Evolutionary conservation across 2,113 vertebrate genomes (phyloP), one percentile per base, ranked within the genome.

Genomic region (Sphaerodactylus townsendi): DNA sequence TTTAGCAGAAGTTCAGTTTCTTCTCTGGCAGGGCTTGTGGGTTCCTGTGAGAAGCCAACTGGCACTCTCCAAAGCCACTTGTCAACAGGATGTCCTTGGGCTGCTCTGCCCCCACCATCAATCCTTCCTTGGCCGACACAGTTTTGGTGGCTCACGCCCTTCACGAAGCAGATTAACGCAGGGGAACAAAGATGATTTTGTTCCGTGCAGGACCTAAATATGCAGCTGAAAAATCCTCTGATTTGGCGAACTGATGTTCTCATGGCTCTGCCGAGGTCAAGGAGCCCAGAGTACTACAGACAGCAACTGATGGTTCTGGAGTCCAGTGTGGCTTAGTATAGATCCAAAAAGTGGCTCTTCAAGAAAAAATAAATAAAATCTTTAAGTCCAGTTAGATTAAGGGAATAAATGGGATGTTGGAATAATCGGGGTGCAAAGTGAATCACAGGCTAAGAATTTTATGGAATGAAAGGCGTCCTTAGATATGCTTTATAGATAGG

Each of bases 171-270:
- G 86, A 66, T 92, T 76, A 79, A 2, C 0, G 2, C 0, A 77
- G 62, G 79, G 74, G 70, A 93, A 93, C 93, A 94, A 94, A 94
- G 87, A 86, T 15, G 79, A 83, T 82, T 72, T 90, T 94, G 93
- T 94, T 79, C 0, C 0, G 72, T 79, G 59, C 83, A 39, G 80
- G 83, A 75, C 17, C 70, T 74, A n/a, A 73, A 21, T 70, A 44
- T 72, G 30, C 76, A 39, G 17, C 53, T 0, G 2, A 62, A 44
- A 80, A 81, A 79, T 62, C 21, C 81, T 37, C 76, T 64, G 33
- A 19, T 46, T 62, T 35, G 85, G 28, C 7, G 23, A 50, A 17
- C 44, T 2, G 8, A 39, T 72, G 9, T 5, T 79, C 46, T 74
- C 25, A 28, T 13, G 14, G 65, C 30, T 68, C 9, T 62, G 59